phyloP scores from a whole-genome alignment of 2,113 vertebrate species.

The Rhineura floridana region DNA sequence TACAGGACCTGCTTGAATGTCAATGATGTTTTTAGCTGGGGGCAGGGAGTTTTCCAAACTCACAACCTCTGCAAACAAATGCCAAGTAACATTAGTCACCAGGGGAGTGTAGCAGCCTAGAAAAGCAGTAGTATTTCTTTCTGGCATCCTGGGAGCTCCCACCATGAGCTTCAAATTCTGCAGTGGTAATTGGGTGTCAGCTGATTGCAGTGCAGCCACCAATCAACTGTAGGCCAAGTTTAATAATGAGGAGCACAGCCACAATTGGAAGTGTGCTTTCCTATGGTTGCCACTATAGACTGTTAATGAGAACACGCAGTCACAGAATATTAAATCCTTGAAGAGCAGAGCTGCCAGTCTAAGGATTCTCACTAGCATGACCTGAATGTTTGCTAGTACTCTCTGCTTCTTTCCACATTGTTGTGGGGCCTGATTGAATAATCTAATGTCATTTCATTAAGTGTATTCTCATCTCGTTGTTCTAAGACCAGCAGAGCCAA shows the following conservation, averaged over 20 bases:
- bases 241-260: conserved; percentile 3
- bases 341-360: neutral
- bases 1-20: conserved; percentile 2
- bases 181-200: conserved; percentile 25
- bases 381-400: neutral
- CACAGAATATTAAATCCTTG: neutral
- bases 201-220: neutral
- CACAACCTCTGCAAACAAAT: conserved; percentile 10
- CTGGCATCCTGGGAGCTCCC: conserved; percentile 6
- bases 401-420: neutral
- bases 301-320: neutral
- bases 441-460: neutral
- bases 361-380: neutral
- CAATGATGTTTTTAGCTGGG: conserved; percentile 2
- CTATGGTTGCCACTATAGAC: neutral
- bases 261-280: neutral
- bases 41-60: neutral
- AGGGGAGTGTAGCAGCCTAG: neutral
- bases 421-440: neutral
- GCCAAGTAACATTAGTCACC: conserved; percentile 13
- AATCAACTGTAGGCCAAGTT: conserved; percentile 1
- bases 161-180: neutral
- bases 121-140: conserved; percentile 1
- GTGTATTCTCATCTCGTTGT: neutral
- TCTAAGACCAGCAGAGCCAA: neutral